These are phyloP conservation scores for Brenthis ino DNA, from an alignment of 2,888 invertebrate species.

Conservation along the genomic window DNA sequence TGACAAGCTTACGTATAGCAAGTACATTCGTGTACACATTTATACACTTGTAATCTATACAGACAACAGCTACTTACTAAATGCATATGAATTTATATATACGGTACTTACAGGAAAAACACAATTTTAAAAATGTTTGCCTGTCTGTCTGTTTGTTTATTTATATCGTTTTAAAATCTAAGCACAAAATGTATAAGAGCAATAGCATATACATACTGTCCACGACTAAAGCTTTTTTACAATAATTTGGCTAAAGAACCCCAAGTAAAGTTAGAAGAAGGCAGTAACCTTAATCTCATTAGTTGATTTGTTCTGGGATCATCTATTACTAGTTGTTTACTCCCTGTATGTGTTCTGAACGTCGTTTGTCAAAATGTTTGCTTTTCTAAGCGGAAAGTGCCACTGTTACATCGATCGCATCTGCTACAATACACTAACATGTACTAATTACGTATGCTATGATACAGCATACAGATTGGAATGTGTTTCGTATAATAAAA, in stretches of 20 bases:
- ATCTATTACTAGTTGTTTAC: constrained; percentile 14
- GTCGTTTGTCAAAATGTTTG: constrained; percentile 13
- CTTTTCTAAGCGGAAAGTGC: constrained; percentile 17
- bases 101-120: no score
- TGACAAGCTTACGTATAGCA: neutral
- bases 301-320: constrained; percentile 4
- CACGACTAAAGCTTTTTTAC: no score
- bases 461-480: neutral
- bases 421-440: constrained; percentile 13
- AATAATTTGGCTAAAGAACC: no score
- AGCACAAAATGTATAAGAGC: no score
- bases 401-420: constrained; percentile 19
- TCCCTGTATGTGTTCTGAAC: constrained; percentile 1
- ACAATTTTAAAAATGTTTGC: no score
- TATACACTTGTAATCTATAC: no score
- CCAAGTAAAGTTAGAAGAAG: neutral
- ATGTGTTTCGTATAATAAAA: neutral
- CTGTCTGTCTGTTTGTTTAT: no score
- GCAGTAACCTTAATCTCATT: neutral
- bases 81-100: no score
- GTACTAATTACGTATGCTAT: constrained; percentile 1
- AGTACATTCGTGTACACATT: no score
- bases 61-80: no score
- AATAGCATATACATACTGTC: no score
- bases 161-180: no score